Conservation (phyloP, 1,140 invertebrate genomes). For the Drosophila obscura region DNA sequence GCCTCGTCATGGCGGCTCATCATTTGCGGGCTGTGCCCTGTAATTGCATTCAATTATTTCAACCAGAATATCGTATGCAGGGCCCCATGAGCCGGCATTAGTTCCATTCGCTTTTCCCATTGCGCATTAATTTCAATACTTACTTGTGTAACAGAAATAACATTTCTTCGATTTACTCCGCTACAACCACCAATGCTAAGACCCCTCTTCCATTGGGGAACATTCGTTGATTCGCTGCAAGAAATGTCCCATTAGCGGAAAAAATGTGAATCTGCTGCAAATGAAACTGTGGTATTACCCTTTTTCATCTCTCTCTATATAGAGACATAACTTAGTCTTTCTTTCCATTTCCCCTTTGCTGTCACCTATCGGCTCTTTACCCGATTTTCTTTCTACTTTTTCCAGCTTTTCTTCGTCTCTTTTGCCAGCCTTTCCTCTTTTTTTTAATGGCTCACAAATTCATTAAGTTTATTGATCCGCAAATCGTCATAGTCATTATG, state of each 20-base stretch:
- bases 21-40: slow-evolving; percentile 37
- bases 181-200: neutral
- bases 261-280: no score
- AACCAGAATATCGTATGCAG: slow-evolving; percentile 18
- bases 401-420: no score
- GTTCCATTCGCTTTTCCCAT: neutral
- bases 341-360: slow-evolving; percentile 9
- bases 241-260: no score
- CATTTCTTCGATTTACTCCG: slow-evolving; percentile 22
- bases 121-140: slow-evolving; percentile 65
- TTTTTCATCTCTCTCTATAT: neutral
- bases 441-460: slow-evolving; percentile 44
- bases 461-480: slow-evolving; percentile 78
- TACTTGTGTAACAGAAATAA: slow-evolving; percentile 62
- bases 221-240: no score
- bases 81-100: slow-evolving; percentile 17
- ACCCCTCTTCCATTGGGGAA: no score
- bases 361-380: slow-evolving; percentile 7
- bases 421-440: slow-evolving; percentile 31
- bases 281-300: no score
- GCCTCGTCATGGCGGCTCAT: slow-evolving; percentile 43
- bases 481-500: slow-evolving; percentile 62
- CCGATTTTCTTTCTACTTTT: neutral
- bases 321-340: neutral
- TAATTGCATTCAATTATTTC: slow-evolving; percentile 74